Evolutionary conservation across 2,888 invertebrate genomes (phyloP), one percentile per base, ranked within the genome.

Genomic region (Taenaris catops): DNA sequence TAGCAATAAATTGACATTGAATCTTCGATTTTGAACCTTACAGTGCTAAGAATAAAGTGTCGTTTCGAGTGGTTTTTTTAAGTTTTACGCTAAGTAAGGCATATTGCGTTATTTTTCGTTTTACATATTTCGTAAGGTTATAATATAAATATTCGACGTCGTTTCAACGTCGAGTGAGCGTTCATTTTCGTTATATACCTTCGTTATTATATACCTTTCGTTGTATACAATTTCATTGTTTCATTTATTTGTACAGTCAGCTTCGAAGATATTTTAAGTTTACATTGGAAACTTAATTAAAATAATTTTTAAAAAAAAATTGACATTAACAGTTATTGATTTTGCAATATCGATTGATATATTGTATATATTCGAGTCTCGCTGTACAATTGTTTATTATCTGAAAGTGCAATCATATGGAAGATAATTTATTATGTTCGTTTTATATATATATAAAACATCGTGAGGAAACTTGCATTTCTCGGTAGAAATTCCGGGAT

Each of bases 21-120:
- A 34, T 27, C 27, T 34, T 35, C 34, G 46, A 52, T 55, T 52
- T 46, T 52, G 55, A 54, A 61, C 58, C 48, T 43, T 63, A 23
- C 31, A 54, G 65, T 67, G 66, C 54, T 68, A 66, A 67, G 67
- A 49, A 52, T 63, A 66, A 61, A 70, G 67, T 68, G 68, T 65
- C 58, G 55, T 62, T 59, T 63, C 58, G 60, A 62, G 64, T 65
- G 63, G 31, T 33, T 38, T 44, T n/a, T n/a, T 19, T 48, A 34
- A 38, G 44, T 42, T 44, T 34, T 43, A 42, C 41, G 33, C 45
- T 39, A 36, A 37, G 42, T 39, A 42, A 28, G 25, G 37, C 32
- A 40, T 37, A 34, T 35, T 34, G 37, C 26, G 29, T 38, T 38
- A 33, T 35, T 36, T 43, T 41, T 43, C 39, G 25, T 43, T 43